phyloP scores from a whole-genome alignment of 1,140 invertebrate species.

The Drosophila sturtevanti region DNA sequence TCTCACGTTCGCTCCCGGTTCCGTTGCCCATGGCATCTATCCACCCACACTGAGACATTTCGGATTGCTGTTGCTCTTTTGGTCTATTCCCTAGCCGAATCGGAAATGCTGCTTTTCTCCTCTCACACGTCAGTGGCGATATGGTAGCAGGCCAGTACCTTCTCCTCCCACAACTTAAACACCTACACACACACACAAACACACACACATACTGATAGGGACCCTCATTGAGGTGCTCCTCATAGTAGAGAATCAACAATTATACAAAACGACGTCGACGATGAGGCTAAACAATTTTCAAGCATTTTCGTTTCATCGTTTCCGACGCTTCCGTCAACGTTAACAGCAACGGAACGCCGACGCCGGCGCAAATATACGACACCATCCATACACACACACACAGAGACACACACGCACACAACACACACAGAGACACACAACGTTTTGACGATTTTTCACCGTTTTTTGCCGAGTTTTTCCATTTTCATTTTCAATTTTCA shows the following conservation, averaged over 20 bases:
- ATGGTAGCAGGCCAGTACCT: not conserved
- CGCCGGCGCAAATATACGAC: conserved; percentile 57
- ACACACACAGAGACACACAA: conserved; percentile 51
- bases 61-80: conserved; percentile 43
- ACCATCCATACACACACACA: conserved; percentile 55
- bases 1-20: conserved; percentile 33
- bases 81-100: conserved; percentile 34
- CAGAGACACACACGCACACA: conserved; percentile 35
- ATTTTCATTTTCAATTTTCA: conserved; percentile 81
- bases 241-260: conserved; percentile 58
- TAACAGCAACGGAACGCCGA: conserved; percentile 22
- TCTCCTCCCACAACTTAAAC: conserved; percentile 8
- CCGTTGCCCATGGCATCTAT: not conserved
- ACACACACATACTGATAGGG: conserved; percentile 24
- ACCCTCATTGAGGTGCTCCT: conserved; percentile 38
- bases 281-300: conserved; percentile 68
- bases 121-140: conserved; percentile 14
- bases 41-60: conserved; percentile 38
- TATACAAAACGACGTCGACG: conserved; percentile 41
- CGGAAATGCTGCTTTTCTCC: conserved; percentile 61
- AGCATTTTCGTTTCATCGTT: conserved; percentile 57
- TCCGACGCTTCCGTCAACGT: conserved; percentile 49
- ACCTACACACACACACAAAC: conserved; percentile 27
- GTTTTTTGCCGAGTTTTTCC: conserved; percentile 70
- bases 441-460: conserved; percentile 70